A percentile compares a stretch with the other conserved stretches of the same genome.
Conservation (phyloP, 1,140 invertebrate species). For the Plectus sambesii region DNA sequence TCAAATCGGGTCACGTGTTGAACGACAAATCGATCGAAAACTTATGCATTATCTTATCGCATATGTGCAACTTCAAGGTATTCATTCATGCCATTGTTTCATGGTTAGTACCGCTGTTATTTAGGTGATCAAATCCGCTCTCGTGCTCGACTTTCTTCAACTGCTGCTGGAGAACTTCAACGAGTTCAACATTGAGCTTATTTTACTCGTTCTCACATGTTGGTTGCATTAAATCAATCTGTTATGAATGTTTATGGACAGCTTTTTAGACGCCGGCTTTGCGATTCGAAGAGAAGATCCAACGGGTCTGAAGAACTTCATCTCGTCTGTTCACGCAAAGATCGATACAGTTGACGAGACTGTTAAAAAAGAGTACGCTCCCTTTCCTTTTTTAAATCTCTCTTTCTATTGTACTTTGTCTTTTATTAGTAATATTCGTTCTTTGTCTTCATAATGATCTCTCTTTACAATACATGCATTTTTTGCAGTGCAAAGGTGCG, state of each 20-base stretch:
- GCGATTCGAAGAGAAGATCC: conserved; percentile 76
- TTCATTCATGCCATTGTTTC: conserved; percentile 17
- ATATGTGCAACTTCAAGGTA: conserved; percentile 83
- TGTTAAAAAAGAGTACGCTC: conserved; percentile 48
- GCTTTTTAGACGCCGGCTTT: conserved; percentile 59
- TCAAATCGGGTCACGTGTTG: conserved; percentile 48
- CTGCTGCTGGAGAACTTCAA: conserved; percentile 44
- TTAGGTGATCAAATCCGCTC: conserved; percentile 52
- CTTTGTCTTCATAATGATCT: background rate
- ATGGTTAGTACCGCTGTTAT: conserved; percentile 12
- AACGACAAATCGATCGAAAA: conserved; percentile 77
- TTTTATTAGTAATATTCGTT: background rate
- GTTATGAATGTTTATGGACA: conserved; percentile 8
- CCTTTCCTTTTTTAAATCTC: conserved; percentile 13
- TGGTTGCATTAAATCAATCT: conserved; percentile 9
- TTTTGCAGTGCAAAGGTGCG: conserved; percentile 58
- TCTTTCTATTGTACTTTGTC: conserved; percentile 9
- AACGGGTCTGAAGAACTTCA: conserved; percentile 63
- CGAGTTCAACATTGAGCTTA: conserved; percentile 74
- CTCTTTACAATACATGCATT: background rate
- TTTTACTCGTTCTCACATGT: conserved; percentile 64
- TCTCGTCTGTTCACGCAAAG: conserved; percentile 63
- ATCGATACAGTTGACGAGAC: conserved; percentile 46
- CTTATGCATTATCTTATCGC: conserved; percentile 62
- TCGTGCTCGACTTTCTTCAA: conserved; percentile 46